Evolutionary conservation across 2,113 vertebrate species (phyloP).

Genomic region (Lepus americanus): DNA sequence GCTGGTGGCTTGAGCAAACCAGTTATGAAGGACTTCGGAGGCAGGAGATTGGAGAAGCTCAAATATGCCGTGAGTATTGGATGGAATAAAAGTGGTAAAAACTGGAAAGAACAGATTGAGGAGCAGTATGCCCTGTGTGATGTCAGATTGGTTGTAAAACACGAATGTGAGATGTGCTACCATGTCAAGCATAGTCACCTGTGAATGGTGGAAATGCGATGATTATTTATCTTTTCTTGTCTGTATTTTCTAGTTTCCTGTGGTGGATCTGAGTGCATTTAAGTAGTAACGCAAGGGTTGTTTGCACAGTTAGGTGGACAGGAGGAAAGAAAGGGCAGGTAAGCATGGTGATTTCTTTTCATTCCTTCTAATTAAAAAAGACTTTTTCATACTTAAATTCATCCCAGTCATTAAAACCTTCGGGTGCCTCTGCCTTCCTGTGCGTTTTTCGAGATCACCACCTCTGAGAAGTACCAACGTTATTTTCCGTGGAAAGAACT

Average conservation of each 20-base stretch:
- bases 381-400: conserved; percentile 5
- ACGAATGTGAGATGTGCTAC: neutral
- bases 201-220: neutral
- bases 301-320: conserved; percentile 38
- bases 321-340: neutral
- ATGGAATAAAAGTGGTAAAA: neutral
- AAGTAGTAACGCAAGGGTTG: conserved; percentile 9
- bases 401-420: conserved; percentile 6
- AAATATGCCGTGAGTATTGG: neutral
- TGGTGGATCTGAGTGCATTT: conserved; percentile 10
- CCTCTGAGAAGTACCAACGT: conserved; percentile 28
- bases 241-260: conserved; percentile 34
- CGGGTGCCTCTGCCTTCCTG: neutral
- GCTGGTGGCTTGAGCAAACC: conserved; percentile 5
- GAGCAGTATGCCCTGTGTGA: neutral
- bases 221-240: conserved; percentile 29
- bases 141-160: conserved; percentile 12
- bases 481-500: conserved; percentile 48
- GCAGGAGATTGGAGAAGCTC: neutral
- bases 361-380: conserved; percentile 32
- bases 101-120: neutral
- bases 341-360: neutral
- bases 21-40: neutral
- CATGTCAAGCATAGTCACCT: neutral
- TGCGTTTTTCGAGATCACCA: neutral